Evolutionary conservation across 2,888 invertebrate genomes (phyloP), one percentile per base, ranked within the genome.

Genomic region (Uropetala carovei): DNA sequence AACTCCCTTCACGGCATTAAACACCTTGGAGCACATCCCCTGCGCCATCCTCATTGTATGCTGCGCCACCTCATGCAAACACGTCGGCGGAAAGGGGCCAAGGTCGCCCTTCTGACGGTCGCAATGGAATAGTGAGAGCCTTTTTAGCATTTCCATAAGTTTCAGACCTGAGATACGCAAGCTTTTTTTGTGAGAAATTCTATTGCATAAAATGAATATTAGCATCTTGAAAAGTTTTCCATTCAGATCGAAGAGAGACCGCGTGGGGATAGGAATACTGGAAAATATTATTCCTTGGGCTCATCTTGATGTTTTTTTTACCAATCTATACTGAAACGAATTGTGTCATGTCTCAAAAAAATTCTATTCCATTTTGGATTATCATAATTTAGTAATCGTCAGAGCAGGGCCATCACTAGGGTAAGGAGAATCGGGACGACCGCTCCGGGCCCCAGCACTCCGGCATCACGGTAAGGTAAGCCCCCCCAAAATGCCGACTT

Each of bases 1-100:
- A 58, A 59, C 57, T 59, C 86, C 86, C 86, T 27, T 27, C 86
- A 58, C 60, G 60, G 60, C n/a, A 58, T n/a, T 86, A 60, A 59
- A 86, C 86, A 86, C 60, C 60, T 58, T 60, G 86, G 60, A 30
- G 86, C 27, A 64, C 86, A 86, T 86, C 86, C 11, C 22, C 60
- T 59, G 58, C 4, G 86, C 59, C 60, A 75, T 56, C 60, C 60
- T 59, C 86, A 86, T 86, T 86, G 60, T 86, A 86, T 82, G 82
- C 82, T 43, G 18, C 11, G 60, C 30, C 60, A 9, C 86, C 60
- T 16, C 27, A 60, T 64, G 86, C 30, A 86, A 59, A 86, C 86
- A 59, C 27, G 7, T 27, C 56, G 56, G 58, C 27, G 64, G 11
- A 86, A 86, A 58, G 60, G 30, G 59, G 86, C 60, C 86, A 86